Evolutionary conservation across 2,797 vertebrate genomes (phyloP).

Genomic region (Cacajao melanocephalus): DNA sequence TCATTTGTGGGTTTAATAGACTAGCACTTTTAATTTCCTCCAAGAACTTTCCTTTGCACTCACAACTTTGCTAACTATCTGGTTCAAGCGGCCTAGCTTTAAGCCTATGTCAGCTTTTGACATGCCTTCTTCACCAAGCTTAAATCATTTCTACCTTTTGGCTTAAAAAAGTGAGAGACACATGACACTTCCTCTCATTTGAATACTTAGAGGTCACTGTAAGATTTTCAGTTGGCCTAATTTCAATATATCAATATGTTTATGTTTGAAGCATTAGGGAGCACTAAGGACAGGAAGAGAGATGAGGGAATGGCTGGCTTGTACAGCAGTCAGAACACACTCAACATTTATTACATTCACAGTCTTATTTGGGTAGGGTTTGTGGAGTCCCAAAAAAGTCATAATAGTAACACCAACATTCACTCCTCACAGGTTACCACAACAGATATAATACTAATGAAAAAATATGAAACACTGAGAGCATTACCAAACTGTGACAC

Average conservation of each 20-base stretch:
- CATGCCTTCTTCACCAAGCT: neutral
- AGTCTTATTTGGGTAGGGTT: neutral
- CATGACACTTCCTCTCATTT: neutral
- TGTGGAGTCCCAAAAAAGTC: neutral
- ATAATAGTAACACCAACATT: neutral
- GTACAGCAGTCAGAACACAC: neutral
- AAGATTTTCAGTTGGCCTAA: neutral
- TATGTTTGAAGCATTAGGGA: neutral
- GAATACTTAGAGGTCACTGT: neutral
- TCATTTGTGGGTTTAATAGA: neutral
- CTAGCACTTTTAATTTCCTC: neutral
- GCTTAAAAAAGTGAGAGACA: neutral
- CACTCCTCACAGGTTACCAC: neutral
- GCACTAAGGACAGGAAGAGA: neutral
- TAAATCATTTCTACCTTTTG: neutral
- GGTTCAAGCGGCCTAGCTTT: neutral
- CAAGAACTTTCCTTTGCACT: neutral
- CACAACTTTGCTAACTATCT: neutral
- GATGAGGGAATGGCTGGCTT: neutral
- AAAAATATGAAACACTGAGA: neutral
- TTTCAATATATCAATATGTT: neutral
- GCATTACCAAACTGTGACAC: neutral
- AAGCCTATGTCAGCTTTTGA: neutral
- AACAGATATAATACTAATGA: neutral
- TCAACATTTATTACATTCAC: neutral